Evolutionary conservation across 2,888 invertebrate species (phyloP).

Genomic region (Drosophila kokeensis): DNA sequence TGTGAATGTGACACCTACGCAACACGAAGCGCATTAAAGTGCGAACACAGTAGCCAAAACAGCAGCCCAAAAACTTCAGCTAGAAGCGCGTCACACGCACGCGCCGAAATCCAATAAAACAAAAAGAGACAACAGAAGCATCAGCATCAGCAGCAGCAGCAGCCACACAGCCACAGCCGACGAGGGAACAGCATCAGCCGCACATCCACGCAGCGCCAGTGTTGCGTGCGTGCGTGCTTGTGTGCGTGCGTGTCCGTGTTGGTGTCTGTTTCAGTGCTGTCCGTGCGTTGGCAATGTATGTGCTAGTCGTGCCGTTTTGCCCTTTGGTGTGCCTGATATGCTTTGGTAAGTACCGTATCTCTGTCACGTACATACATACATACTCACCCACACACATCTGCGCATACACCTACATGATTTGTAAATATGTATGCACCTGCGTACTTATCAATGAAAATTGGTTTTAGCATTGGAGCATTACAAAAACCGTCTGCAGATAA

Average conservation of each 20-base stretch:
- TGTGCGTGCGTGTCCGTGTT: slow-evolving; percentile 22
- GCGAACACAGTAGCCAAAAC: slow-evolving; percentile 43
- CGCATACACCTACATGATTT: slow-evolving; percentile 11
- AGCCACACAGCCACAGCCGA: slow-evolving; percentile 1
- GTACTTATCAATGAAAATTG: slow-evolving; percentile 60
- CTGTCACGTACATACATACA: slow-evolving; percentile 43
- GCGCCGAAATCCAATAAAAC: slow-evolving; percentile 48
- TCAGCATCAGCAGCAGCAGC: slow-evolving; percentile 8
- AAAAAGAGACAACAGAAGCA: slow-evolving; percentile 55
- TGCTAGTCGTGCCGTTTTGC: slow-evolving; percentile 74
- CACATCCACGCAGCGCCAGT: slow-evolving; percentile 18
- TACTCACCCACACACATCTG: slow-evolving; percentile 2
- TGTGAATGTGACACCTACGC: slow-evolving; percentile 64
- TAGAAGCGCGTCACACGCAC: slow-evolving; percentile 48
- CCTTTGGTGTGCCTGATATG: slow-evolving; percentile 75
- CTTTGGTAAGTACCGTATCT: slow-evolving; percentile 69
- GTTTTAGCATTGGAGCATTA: slow-evolving; percentile 37
- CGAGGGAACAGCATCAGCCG: slow-evolving; percentile 13
- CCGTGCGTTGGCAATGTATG: slow-evolving; percentile 71
- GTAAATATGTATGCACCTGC: slow-evolving; percentile 24
- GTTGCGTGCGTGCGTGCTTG: slow-evolving; percentile 31
- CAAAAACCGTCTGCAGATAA: background rate
- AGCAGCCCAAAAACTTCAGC: slow-evolving; percentile 25
- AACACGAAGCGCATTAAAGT: slow-evolving; percentile 64
- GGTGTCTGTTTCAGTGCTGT: slow-evolving; percentile 11